phyloP scores from a whole-genome alignment of 2,888 invertebrate genomes.

The Tetanocera ferruginea region DNA sequence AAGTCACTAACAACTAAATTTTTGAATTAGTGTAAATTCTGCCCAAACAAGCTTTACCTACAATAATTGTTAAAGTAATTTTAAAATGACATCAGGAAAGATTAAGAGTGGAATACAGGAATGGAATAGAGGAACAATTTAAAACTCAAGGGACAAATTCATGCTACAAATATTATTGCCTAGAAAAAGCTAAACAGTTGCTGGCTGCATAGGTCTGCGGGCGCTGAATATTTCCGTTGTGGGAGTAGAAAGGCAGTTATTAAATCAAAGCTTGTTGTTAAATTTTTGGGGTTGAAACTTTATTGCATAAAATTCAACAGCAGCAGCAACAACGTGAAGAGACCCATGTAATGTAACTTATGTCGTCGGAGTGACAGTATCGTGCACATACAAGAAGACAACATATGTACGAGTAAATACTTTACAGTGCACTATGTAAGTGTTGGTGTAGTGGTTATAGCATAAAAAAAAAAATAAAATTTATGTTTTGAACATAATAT shows the following conservation, averaged over 20 bases:
- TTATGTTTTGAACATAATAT: background rate
- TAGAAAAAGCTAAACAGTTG: too few relatives aligned
- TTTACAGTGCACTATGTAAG: background rate
- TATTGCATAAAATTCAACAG: background rate
- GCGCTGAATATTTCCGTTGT: too few relatives aligned
- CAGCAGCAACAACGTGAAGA: background rate
- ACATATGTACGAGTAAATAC: background rate
- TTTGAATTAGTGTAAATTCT: too few relatives aligned
- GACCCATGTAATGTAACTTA: background rate
- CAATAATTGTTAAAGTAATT: background rate
- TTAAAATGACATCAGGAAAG: background rate
- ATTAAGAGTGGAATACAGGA: too few relatives aligned
- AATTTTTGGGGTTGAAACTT: conserved; percentile 17
- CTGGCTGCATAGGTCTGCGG: too few relatives aligned
- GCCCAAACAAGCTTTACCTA: background rate
- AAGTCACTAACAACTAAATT: too few relatives aligned
- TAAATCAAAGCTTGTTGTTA: conserved; percentile 22
- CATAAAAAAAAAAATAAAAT: background rate
- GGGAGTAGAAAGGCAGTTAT: background rate
- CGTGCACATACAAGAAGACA: background rate
- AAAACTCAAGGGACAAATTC: too few relatives aligned
- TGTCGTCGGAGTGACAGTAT: background rate
- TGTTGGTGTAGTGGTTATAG: background rate
- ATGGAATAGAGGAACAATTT: too few relatives aligned
- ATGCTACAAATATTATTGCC: too few relatives aligned